These are phyloP conservation scores for Yponomeuta plumbellus DNA, from an alignment of 2,888 invertebrate species.

Conservation along the genomic window DNA sequence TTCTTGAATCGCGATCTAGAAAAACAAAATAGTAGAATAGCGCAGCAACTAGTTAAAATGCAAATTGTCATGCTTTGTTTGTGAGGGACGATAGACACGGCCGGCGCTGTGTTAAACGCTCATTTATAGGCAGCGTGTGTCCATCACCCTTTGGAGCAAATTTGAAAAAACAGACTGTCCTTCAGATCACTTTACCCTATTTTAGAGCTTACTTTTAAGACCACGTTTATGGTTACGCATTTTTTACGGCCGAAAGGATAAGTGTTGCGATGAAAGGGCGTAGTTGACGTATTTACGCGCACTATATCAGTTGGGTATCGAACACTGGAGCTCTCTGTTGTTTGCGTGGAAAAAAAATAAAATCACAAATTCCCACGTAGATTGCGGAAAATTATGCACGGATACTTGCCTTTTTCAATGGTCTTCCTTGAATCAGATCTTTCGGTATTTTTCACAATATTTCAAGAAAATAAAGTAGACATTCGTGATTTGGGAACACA, in stretches of 20 bases:
- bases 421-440: conserved; percentile 64
- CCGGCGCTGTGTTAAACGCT: conserved; percentile 50
- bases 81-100: conserved; percentile 46
- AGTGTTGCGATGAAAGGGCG: not conserved
- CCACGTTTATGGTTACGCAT: conserved; percentile 16
- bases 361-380: conserved; percentile 21
- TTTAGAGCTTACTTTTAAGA: conserved; percentile 16
- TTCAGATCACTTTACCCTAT: conserved; percentile 7
- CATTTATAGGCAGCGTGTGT: conserved; percentile 54
- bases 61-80: conserved; percentile 70
- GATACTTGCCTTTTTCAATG: conserved; percentile 52
- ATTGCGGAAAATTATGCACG: conserved; percentile 40
- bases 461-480: conserved; percentile 62
- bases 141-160: conserved; percentile 34
- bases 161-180: conserved; percentile 22
- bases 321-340: not conserved
- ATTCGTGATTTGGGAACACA: conserved; percentile 68
- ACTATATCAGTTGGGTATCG: not conserved
- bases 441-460: conserved; percentile 50
- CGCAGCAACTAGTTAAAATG: conserved; percentile 65
- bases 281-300: conserved; percentile 2
- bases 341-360: not conserved
- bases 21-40: conserved; percentile 13
- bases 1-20: not conserved
- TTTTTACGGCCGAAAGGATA: conserved; percentile 7